Conservation (phyloP, 2,888 invertebrate species). For the Galeruca laticollis region DNA sequence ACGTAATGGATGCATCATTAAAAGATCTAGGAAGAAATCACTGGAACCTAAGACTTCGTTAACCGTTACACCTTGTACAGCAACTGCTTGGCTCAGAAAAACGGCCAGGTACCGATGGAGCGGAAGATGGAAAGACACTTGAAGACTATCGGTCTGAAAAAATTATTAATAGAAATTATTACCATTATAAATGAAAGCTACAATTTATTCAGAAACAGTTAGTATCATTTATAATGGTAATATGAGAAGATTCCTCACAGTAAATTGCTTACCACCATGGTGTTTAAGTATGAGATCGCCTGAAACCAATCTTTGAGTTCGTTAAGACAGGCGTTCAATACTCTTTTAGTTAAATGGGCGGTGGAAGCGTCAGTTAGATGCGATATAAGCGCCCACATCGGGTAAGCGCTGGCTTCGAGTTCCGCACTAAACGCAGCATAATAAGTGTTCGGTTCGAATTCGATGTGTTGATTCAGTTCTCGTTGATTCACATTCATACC, state of each 20-base stretch:
- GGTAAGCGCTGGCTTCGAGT: constrained; percentile 95
- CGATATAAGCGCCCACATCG: constrained; percentile 96
- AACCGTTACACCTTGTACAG: constrained; percentile 82
- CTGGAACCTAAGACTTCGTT: constrained; percentile 84
- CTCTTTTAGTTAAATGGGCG: constrained; percentile 80
- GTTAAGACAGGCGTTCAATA: constrained; percentile 80
- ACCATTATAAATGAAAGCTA: too few relatives aligned
- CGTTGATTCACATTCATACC: constrained; percentile 97
- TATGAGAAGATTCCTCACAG: too few relatives aligned
- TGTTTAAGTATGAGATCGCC: constrained; percentile 80
- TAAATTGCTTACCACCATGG: constrained; percentile 77
- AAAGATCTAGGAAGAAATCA: constrained; percentile 82
- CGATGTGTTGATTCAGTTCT: constrained; percentile 91
- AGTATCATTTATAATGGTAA: too few relatives aligned
- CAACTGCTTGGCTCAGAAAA: constrained; percentile 87
- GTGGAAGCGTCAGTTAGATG: constrained; percentile 84
- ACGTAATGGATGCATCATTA: constrained; percentile 92
- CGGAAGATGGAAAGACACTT: constrained; percentile 96
- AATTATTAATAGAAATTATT: too few relatives aligned
- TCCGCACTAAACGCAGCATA: constrained; percentile 98
- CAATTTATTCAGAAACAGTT: too few relatives aligned
- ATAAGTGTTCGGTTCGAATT: constrained; percentile 97
- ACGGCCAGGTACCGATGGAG: constrained; percentile 94
- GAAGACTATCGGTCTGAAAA: constrained; percentile 79
- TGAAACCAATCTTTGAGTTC: constrained; percentile 91